These are phyloP conservation scores for Leptodirus hochenwartii DNA, from an alignment of 2,888 invertebrate species.

Conservation along the genomic window DNA sequence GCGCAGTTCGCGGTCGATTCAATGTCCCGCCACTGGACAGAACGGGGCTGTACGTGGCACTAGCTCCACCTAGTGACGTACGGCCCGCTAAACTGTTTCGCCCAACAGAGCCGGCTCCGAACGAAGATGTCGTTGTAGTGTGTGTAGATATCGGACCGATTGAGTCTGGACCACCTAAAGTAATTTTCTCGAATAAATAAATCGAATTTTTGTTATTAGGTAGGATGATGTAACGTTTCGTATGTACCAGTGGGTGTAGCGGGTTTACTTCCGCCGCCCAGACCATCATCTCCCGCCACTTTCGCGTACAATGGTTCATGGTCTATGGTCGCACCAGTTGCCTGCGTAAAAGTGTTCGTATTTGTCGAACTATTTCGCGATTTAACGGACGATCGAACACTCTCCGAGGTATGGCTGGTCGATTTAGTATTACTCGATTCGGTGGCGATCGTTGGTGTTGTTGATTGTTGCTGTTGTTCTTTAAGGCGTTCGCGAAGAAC, in stretches of 20 bases:
- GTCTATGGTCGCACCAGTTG: slow-evolving; percentile 24
- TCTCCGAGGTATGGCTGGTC: too few species aligned
- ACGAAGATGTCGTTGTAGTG: too few species aligned
- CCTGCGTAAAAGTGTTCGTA: too few species aligned
- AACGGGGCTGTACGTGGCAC: slow-evolving; percentile 28
- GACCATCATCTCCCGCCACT: slow-evolving; percentile 22
- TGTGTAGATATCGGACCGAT: too few species aligned
- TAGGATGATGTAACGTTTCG: too few species aligned
- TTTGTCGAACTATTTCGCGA: slow-evolving; percentile 16
- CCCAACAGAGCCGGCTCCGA: slow-evolving; percentile 20
- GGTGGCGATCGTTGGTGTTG: slow-evolving; percentile 22
- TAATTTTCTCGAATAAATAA: too few species aligned
- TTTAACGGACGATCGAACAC: too few species aligned
- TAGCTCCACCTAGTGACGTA: too few species aligned
- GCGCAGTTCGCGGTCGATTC: slow-evolving; percentile 15
- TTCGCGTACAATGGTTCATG: slow-evolving; percentile 23
- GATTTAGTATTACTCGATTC: too few species aligned
- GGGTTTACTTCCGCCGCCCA: slow-evolving; percentile 7
- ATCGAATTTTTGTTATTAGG: too few species aligned
- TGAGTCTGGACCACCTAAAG: too few species aligned
- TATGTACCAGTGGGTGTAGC: slow-evolving; percentile 12
- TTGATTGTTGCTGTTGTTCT: slow-evolving; percentile 27
- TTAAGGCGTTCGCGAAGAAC: slow-evolving; percentile 64
- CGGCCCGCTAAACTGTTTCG: too few species aligned
- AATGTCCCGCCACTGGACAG: slow-evolving; percentile 25